phyloP scores from a whole-genome alignment of 2,113 vertebrate species.

The Varanus salvator region DNA sequence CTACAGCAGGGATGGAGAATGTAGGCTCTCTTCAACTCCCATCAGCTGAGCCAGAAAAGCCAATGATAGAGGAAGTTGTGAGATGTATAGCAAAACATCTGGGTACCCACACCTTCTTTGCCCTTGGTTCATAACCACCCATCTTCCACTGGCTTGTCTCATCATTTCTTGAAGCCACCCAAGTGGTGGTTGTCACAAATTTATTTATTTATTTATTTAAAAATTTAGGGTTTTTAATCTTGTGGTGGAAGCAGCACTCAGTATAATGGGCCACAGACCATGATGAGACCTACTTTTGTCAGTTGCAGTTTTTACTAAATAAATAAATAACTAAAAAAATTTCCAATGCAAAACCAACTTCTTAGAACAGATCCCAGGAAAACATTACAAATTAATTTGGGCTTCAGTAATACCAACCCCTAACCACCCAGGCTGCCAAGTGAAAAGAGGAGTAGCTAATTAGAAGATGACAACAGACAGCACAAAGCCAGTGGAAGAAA shows the following conservation, averaged over 20 bases:
- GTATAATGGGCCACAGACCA: background rate
- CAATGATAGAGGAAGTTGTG: too few relatives aligned
- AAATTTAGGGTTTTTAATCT: too few relatives aligned
- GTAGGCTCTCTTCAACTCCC: too few relatives aligned
- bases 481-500: constrained; percentile 52
- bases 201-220: too few relatives aligned
- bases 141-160: background rate
- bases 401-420: constrained; percentile 57
- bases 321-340: constrained; percentile 53
- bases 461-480: constrained; percentile 63
- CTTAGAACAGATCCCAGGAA: constrained; percentile 60
- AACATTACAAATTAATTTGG: constrained; percentile 68
- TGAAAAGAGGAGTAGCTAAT: constrained; percentile 65
- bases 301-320: constrained; percentile 38
- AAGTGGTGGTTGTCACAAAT: background rate
- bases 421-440: constrained; percentile 62
- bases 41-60: too few relatives aligned
- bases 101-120: too few relatives aligned
- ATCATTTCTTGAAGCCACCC: background rate
- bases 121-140: background rate
- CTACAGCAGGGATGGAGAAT: too few relatives aligned
- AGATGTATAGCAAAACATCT: too few relatives aligned
- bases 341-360: constrained; percentile 42
- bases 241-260: background rate
- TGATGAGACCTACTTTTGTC: constrained; percentile 16